A percentile compares a stretch with the other conserved stretches of the same genome.
Evolutionary conservation across 2,113 vertebrate species (phyloP).

Genomic region (Acinonyx jubatus): DNA sequence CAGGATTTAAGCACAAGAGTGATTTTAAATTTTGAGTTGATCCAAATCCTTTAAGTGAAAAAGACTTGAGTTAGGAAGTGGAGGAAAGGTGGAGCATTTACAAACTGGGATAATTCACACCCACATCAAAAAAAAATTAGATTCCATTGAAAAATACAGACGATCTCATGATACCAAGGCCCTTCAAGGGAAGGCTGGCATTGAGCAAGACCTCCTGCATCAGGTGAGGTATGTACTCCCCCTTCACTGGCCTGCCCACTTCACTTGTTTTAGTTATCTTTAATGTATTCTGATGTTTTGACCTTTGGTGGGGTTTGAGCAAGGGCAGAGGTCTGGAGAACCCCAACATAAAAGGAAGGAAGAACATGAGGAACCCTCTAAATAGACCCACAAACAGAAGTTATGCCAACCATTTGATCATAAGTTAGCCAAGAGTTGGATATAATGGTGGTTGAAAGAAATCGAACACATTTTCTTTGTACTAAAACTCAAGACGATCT

Average conservation of each 20-base stretch:
- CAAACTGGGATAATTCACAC: not conserved
- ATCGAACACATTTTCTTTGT: not conserved
- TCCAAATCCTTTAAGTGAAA: not conserved
- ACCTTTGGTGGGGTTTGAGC: not conserved
- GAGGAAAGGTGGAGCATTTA: not conserved
- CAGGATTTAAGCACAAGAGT: not conserved
- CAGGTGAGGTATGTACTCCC: not conserved
- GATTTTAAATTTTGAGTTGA: constrained; percentile 3
- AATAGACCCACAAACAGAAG: not conserved
- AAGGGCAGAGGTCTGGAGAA: not conserved
- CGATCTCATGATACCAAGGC: not conserved
- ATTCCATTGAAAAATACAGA: not conserved
- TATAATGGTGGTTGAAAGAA: not conserved
- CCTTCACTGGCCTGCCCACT: not conserved
- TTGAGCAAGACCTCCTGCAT: not conserved
- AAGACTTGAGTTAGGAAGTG: not conserved
- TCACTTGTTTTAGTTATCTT: not conserved
- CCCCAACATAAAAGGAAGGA: not conserved
- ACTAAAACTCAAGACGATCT: not conserved
- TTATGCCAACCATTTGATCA: not conserved
- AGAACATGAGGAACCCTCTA: not conserved
- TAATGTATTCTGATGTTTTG: not conserved
- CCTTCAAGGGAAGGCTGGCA: not conserved
- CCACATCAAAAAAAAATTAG: not conserved
- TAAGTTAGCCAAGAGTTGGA: not conserved